Evolutionary conservation across 2,113 vertebrate species (phyloP).

Genomic region (Oryctolagus cuniculus): mOryCun1.1 NC_091440.1:55220501-55221000

Average conservation of each 20-base stretch:
- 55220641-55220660: background rate
- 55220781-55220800: constrained; percentile 26
- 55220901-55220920: background rate
- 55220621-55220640: constrained; percentile 42
- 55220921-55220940: background rate
- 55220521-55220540: constrained; percentile 37
- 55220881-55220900: background rate
- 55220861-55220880: constrained; percentile 41
- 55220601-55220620: constrained; percentile 46
- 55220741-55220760: constrained; percentile 49
- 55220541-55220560: constrained; percentile 48
- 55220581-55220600: constrained; percentile 66
- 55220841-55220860: background rate
- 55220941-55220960: too few relatives aligned
- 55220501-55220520: constrained; percentile 64
- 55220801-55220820: background rate
- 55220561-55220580: constrained; percentile 64
- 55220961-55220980: too few relatives aligned
- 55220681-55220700: background rate
- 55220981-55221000: too few relatives aligned
- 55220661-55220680: background rate
- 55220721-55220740: background rate
- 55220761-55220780: background rate
- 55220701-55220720: background rate
- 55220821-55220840: constrained; percentile 3